Evolutionary conservation across 2,888 invertebrate species (phyloP).

Genomic region (Hybos culiciformis): DNA sequence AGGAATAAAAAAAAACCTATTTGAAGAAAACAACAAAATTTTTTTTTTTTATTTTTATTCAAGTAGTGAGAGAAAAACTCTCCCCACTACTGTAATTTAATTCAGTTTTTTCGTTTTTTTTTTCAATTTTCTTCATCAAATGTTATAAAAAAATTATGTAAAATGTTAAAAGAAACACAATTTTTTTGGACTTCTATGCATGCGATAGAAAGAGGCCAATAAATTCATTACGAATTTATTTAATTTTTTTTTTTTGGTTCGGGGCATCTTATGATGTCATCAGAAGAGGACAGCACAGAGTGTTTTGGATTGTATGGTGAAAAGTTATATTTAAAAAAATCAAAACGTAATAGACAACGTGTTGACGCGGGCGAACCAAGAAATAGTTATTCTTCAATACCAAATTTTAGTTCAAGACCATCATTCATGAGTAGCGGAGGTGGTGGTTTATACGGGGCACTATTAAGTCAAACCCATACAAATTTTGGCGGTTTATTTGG

Average conservation of each 20-base stretch:
- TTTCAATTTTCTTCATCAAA: too few species aligned
- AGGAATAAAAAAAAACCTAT: too few species aligned
- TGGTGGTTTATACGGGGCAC: constrained; percentile 77
- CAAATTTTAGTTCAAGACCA: constrained; percentile 62
- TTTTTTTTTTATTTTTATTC: too few species aligned
- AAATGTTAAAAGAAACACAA: too few species aligned
- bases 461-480: constrained; percentile 66
- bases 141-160: too few species aligned
- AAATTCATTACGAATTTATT: too few species aligned
- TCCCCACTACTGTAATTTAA: too few species aligned
- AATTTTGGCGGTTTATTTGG: constrained; percentile 64
- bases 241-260: not conserved
- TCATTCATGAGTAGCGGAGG: constrained; percentile 73
- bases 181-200: too few species aligned
- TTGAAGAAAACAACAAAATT: too few species aligned
- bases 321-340: constrained; percentile 82
- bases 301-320: constrained; percentile 88
- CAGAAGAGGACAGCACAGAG: constrained; percentile 78
- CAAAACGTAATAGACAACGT: constrained; percentile 84
- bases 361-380: constrained; percentile 93
- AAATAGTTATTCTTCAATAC: constrained; percentile 77
- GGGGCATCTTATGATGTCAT: constrained; percentile 79
- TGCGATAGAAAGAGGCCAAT: too few species aligned
- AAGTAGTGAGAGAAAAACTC: too few species aligned
- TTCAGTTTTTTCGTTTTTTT: too few species aligned